Percentiles rank a stretch among this genome's conserved stretches.
phyloP scores from a whole-genome alignment of 2,888 invertebrate genomes.

The Nudaria mundana region DNA sequence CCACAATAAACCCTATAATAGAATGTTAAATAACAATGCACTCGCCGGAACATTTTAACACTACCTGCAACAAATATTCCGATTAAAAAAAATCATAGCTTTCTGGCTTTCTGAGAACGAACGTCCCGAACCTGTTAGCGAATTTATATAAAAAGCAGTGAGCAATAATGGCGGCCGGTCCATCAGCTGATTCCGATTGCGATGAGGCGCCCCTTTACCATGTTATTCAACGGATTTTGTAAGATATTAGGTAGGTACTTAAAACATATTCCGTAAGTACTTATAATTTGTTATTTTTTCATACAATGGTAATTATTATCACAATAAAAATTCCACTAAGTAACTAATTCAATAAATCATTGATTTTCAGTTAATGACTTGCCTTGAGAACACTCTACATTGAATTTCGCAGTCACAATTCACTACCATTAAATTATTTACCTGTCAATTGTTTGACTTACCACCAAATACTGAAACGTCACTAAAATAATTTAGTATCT shows the following conservation, averaged over 20 bases:
- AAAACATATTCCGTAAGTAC: no score
- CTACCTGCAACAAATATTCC: conserved; percentile 32
- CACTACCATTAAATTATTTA: no score
- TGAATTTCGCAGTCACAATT: no score
- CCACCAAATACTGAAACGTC: no score
- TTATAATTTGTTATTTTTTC: no score
- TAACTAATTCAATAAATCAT: no score
- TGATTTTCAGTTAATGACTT: no score
- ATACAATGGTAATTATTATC: background rate
- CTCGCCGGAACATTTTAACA: conserved; percentile 22
- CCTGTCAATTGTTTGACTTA: no score
- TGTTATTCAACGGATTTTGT: conserved; percentile 4
- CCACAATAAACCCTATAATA: conserved; percentile 13
- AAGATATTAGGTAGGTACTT: no score
- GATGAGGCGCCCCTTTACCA: conserved; percentile 33
- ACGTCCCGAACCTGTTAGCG: conserved; percentile 30
- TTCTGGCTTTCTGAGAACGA: conserved; percentile 29
- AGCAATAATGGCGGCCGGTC: conserved; percentile 24
- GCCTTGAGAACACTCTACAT: no score
- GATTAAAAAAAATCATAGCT: conserved; percentile 23
- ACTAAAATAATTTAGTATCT: no score
- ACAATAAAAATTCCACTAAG: no score
- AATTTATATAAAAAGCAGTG: conserved; percentile 23
- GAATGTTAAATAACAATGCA: conserved; percentile 17
- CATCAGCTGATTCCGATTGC: conserved; percentile 35